Evolutionary conservation across 2,797 vertebrate genomes (phyloP).

Genomic region (Perodicticus potto): DNA sequence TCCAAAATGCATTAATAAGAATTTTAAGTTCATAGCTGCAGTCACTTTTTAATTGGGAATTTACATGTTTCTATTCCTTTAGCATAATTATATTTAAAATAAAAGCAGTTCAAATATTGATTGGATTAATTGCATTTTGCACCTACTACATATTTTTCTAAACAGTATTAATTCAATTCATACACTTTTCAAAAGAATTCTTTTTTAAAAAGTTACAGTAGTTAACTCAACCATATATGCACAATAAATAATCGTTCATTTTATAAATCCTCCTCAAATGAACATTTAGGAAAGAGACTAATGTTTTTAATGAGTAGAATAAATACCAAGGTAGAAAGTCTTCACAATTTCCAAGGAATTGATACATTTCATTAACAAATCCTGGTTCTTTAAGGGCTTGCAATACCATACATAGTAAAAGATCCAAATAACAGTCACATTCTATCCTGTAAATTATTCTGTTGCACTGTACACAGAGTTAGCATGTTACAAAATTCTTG

Average conservation of each 20-base stretch:
- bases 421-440: slow-evolving; percentile 30
- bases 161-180: not conserved
- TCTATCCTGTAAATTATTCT: slow-evolving; percentile 56
- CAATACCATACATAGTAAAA: not conserved
- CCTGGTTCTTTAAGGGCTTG: not conserved
- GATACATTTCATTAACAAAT: not conserved
- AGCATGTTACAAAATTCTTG: slow-evolving; percentile 77
- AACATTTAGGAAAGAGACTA: not conserved
- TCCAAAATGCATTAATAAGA: not conserved
- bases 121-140: not conserved
- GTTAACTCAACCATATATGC: not conserved
- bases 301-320: slow-evolving; percentile 44
- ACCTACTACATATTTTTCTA: not conserved
- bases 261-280: not conserved
- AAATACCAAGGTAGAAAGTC: not conserved
- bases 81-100: slow-evolving; percentile 31
- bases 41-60: not conserved
- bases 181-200: not conserved
- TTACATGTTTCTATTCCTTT: not conserved
- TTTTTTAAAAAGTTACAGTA: not conserved
- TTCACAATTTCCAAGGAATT: slow-evolving; percentile 46
- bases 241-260: slow-evolving; percentile 8
- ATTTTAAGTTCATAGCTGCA: not conserved
- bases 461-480: slow-evolving; percentile 47
- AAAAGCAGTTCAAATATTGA: slow-evolving; percentile 32